Evolutionary conservation across 2,797 vertebrate genomes (phyloP), one percentile per base, ranked within the genome.

Genomic region (Syngnathus acus): DNA sequence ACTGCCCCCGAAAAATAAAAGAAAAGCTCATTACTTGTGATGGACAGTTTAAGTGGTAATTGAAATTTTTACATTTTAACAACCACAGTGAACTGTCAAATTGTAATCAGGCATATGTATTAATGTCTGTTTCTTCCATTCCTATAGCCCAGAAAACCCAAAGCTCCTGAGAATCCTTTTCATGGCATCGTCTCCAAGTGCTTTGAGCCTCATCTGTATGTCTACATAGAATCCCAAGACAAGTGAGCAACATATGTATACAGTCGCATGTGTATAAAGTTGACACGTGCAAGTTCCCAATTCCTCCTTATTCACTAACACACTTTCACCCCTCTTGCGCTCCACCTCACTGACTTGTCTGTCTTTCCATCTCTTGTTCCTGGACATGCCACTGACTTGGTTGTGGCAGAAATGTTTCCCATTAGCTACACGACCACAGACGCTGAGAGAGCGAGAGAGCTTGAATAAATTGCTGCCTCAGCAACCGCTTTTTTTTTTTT

Each of bases 201-300:
- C 83, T 99, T 99, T 76, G 97, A 99, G 77, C 95, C 97, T 80
- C 97, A 99, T 84, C 95, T 99, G 26, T 98, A 98, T 0, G 97
- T 99, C 74, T 99, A 99, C 72, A 98, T 99, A 1, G 96, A 99
- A 82, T 98, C 97, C 65, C 97, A 99, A 86, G 96, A 99, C 92
- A 99, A 93, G 97, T 99, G 81, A 96, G 96, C 48, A 72, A 66
- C 65, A 4, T 32, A 32, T 32, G 32, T 32, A 32, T 32, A 32
- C 32, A 32, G 32, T 32, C 32, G 32, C 4, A 32, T 82, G 68
- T 72, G 74, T 50, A 48, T 75, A 66, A 74, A 74, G 65, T 65
- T 83, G 83, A 80, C 79, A 67, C 55, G 48, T 54, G 63, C 60
- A 38, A 32, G 86, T 87, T 86, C 79, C 81, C 60, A 43, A 71